A percentile compares a stretch with the other conserved stretches of the same genome.
Conservation (phyloP, 2,113 vertebrate species). For the Hippocampus guttulatus region DNA sequence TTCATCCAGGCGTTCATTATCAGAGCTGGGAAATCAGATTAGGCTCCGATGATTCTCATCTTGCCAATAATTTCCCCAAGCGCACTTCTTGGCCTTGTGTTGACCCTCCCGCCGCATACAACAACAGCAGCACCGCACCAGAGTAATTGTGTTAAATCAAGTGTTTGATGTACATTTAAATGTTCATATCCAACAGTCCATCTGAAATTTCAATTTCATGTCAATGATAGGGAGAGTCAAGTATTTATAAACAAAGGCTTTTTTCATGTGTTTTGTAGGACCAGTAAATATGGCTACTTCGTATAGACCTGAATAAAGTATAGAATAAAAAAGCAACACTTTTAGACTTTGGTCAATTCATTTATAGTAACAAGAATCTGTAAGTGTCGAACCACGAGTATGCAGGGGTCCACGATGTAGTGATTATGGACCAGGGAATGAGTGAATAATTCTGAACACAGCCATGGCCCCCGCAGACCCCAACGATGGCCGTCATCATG, state of each 20-base stretch:
- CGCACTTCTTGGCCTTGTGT: constrained; percentile 56
- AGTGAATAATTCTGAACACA: too few species aligned
- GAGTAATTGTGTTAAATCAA: not conserved
- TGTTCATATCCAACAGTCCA: not conserved
- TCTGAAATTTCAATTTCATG: not conserved
- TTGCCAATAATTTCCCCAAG: constrained; percentile 82
- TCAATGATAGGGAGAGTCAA: not conserved
- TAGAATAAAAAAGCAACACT: not conserved
- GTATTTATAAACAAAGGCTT: too few species aligned
- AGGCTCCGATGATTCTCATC: constrained; percentile 92
- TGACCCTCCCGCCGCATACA: constrained; percentile 53
- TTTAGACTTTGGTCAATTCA: constrained; percentile 11
- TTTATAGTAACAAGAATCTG: constrained; percentile 6
- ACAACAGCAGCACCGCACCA: not conserved
- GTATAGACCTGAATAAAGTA: not conserved
- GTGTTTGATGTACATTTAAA: not conserved
- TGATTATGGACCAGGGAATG: too few species aligned
- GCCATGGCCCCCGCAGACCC: too few species aligned
- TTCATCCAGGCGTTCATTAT: constrained; percentile 99
- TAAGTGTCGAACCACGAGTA: too few species aligned
- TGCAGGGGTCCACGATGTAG: too few species aligned
- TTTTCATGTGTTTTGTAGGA: not conserved
- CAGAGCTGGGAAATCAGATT: constrained; percentile 97
- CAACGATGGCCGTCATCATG: not conserved
- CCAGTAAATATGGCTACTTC: not conserved